Evolutionary conservation across 1,140 invertebrate genomes (phyloP), one percentile per base, ranked within the genome.

Genomic region (Drosophila athabasca): DNA sequence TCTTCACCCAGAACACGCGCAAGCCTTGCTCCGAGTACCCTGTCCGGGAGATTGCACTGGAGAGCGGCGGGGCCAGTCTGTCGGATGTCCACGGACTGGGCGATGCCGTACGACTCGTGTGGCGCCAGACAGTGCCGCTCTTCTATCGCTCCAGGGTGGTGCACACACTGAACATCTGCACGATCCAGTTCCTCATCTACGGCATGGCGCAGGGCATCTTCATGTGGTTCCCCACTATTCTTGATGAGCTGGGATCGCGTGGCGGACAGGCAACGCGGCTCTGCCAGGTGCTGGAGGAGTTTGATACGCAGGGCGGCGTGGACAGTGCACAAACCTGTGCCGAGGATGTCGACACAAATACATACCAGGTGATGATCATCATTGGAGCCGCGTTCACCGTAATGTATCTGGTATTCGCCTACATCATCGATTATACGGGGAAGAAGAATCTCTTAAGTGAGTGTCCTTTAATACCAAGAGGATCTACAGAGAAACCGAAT

Each of bases 1-100:
- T 96, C 52, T 96, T 94, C 62, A 90, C 92, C 2, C 73, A 79
- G 2, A 96, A 96, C 65, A 94, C 93, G 6, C 92, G 15, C 43
- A 65, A 35, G 29, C 71, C 75, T 15, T 31, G 52, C 0, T n/a
- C 29, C 2, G 75, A 85, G 19, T 92, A 71, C 71, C 76, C 85
- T 0, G 90, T 91, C 0, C 54, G 79, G 11, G 54, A 71, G 6
- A 62, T 91, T 45, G 45, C 52, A 0, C 24, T 75, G 26, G 58
- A 89, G 13, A 66, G 35, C 3, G 74, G 55, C 19, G 82, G 82
- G 7, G 79, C 79, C 15, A 85, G 79, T 15, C 52, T 90, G 24
- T 48, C 60, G 26, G 80, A 75, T 69, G 74, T 88, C n/a, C 67
- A 83, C 51, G 71, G 82, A 0, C 35, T 82, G 8, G 54, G 73